These are phyloP conservation scores for Calidris pugnax DNA, from an alignment of 2,113 vertebrate genomes.

Conservation along the genomic window DNA sequence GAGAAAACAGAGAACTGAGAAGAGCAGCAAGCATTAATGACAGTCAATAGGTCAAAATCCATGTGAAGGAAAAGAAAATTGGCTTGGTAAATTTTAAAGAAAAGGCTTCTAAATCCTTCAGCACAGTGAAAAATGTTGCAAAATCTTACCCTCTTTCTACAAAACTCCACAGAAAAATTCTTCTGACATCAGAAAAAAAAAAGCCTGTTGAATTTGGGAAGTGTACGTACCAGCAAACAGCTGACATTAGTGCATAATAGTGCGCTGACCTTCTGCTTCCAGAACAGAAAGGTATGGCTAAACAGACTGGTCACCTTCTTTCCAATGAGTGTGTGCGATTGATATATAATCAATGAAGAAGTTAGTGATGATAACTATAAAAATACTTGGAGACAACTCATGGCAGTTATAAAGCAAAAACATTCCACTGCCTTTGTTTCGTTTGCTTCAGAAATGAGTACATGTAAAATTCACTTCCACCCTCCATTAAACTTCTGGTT, in stretches of 20 bases:
- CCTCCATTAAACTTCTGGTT: conserved; percentile 13
- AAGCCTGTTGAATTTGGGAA: background rate
- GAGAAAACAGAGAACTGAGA: background rate
- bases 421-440: background rate
- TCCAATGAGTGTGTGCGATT: background rate
- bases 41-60: background rate
- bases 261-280: background rate
- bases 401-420: background rate
- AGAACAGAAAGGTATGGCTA: background rate
- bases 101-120: background rate
- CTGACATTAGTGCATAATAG: background rate
- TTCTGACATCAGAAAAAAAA: background rate
- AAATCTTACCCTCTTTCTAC: background rate
- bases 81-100: background rate
- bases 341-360: background rate
- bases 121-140: background rate
- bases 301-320: background rate
- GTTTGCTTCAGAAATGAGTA: conserved; percentile 21
- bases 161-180: background rate
- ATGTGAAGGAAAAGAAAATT: background rate
- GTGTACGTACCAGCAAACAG: background rate
- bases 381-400: background rate
- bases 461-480: background rate
- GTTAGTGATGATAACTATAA: background rate
- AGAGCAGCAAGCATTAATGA: background rate